Evolutionary conservation across 2,888 invertebrate genomes (phyloP), one percentile per base, ranked within the genome.

Genomic region (Gonocerus acuteangulatus): DNA sequence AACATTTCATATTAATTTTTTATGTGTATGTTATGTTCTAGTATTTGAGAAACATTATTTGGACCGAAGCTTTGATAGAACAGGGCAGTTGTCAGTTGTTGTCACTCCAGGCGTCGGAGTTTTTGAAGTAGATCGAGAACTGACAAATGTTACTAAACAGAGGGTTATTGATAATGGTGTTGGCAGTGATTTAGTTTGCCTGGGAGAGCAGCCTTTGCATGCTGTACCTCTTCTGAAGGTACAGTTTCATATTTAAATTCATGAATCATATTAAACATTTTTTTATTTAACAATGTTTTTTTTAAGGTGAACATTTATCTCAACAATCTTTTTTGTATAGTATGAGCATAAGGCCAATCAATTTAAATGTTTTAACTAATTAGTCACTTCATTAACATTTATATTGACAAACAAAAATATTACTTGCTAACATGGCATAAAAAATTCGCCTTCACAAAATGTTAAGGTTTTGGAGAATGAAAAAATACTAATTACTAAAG

Each of bases 71-170:
- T 96, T 99, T 74, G 99, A 99, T 73, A 82, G 99, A 63, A 97
- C 97, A 0, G 99, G 99, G 0, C 99, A 99, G 73, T 79, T 97
- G 18, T 95, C 95, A 57, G 94, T 99, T 7, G 96, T 99, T 0
- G 89, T 99, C 60, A 97, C 97, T 1, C 97, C 99, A 0, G 97
- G 97, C 1, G 94, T 95, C 4, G 99, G 99, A 1, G 95, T 99
- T 0, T 99, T 97, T 76, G 95, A 97, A 76, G 99, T 99, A 1
- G 96, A 99, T 74, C 80, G 96, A 63, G 95, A 95, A 74, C 77
- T 99, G 21, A 95, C 95, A 0, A 95, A 95, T 73, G 92, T 99
- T 21, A 99, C 99, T 0, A 99, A 99, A 76, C 97, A 99, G 75
- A 80, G 97, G 65, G 92, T 97, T 68, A 97, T 99, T 67, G 99